Evolutionary conservation across 2,113 vertebrate genomes (phyloP).

Genomic region (Jaculus jaculus): DNA sequence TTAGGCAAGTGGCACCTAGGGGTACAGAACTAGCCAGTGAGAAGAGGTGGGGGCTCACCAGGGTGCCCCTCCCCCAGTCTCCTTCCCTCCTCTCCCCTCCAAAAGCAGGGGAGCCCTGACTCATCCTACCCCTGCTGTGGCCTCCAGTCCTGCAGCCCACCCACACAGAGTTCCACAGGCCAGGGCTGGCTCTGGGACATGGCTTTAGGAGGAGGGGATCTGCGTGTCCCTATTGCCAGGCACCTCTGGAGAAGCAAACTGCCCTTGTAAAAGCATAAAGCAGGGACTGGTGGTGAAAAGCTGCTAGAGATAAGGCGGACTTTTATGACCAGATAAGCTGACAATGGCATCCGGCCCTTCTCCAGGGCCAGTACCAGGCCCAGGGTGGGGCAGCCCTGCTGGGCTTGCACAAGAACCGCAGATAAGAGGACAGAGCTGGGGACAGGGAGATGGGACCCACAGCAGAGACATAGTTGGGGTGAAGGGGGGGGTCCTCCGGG

Average conservation of each 20-base stretch:
- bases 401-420: not conserved
- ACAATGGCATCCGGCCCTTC: not conserved
- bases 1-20: not conserved
- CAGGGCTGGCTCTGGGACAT: not conserved
- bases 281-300: conserved; percentile 83
- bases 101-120: not conserved
- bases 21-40: too few species aligned
- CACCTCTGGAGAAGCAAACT: conserved; percentile 70
- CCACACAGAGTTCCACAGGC: not conserved
- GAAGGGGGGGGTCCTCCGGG: not conserved
- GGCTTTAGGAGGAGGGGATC: not conserved
- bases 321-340: conserved; percentile 64
- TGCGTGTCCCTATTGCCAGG: conserved; percentile 39
- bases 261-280: conserved; percentile 78
- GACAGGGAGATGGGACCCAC: not conserved
- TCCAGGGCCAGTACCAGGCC: not conserved
- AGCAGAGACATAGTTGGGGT: not conserved
- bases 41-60: not conserved
- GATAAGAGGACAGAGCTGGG: not conserved
- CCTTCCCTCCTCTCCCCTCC: not conserved
- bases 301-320: conserved; percentile 75
- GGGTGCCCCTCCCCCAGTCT: too few species aligned
- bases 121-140: not conserved
- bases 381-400: not conserved
- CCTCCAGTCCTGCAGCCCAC: not conserved